Percentiles rank a stretch among this genome's conserved stretches.
phyloP scores from a whole-genome alignment of 2,113 vertebrate species.

The Holacanthus passer region DNA sequence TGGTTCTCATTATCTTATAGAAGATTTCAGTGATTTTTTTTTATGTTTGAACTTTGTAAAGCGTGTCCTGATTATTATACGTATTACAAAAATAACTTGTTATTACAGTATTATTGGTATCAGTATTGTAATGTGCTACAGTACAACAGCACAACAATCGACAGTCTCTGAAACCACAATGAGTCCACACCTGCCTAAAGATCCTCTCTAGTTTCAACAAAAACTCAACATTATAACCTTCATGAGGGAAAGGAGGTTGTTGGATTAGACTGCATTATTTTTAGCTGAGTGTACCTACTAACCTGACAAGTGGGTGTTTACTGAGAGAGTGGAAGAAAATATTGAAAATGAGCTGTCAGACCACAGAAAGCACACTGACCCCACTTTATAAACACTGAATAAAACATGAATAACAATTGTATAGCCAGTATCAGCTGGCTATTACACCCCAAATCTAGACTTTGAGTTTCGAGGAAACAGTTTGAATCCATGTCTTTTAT shows the following conservation, averaged over 20 bases:
- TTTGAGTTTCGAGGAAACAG: background rate
- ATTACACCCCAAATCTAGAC: background rate
- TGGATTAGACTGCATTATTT: background rate
- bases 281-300: background rate
- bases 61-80: background rate
- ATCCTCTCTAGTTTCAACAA: background rate
- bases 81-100: background rate
- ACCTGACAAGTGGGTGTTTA: background rate
- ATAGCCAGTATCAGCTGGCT: background rate
- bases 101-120: background rate
- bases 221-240: background rate
- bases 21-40: background rate
- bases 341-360: background rate
- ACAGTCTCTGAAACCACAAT: background rate
- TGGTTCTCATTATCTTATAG: background rate
- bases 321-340: background rate
- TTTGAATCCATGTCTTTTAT: background rate
- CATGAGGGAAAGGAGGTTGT: background rate
- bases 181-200: background rate
- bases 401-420: background rate
- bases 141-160: background rate
- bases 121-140: background rate
- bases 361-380: background rate
- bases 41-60: background rate
- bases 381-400: background rate